These are phyloP conservation scores for Lathamus discolor DNA, from an alignment of 2,113 vertebrate genomes.

Conservation along the genomic window DNA sequence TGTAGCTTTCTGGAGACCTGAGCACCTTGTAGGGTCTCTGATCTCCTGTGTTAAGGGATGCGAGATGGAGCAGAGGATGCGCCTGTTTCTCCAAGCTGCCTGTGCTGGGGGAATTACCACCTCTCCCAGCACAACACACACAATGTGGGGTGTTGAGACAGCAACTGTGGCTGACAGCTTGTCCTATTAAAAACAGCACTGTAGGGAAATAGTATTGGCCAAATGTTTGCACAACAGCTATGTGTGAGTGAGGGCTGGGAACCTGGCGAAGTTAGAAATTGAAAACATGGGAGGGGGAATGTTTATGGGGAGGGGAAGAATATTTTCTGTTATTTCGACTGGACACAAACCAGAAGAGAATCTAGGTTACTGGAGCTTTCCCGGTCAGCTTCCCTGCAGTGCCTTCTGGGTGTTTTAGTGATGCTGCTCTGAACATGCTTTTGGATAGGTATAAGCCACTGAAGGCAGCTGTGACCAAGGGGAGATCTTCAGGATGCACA, in stretches of 20 bases:
- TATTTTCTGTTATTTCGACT: not conserved
- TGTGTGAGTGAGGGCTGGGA: not conserved
- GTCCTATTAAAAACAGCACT: not conserved
- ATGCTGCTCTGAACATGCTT: not conserved
- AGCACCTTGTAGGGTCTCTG: not conserved
- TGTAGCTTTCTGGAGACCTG: not conserved
- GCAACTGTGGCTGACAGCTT: constrained; percentile 26
- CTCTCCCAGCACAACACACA: not conserved
- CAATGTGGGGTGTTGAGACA: not conserved
- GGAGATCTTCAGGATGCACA: not conserved
- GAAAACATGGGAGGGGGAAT: not conserved
- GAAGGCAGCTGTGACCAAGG: not conserved
- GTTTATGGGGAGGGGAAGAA: not conserved
- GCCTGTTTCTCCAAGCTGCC: not conserved
- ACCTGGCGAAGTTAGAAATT: not conserved
- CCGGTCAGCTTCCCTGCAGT: not conserved
- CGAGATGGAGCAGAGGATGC: not conserved
- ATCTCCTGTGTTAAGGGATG: not conserved
- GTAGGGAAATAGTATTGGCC: not conserved
- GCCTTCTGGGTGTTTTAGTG: not conserved
- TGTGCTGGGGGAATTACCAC: not conserved
- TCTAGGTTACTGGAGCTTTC: not conserved
- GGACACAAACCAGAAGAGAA: not conserved
- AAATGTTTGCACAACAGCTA: not conserved
- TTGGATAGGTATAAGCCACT: not conserved